phyloP scores from a whole-genome alignment of 2,888 invertebrate species.

The Margaritifera margaritifera region DNA sequence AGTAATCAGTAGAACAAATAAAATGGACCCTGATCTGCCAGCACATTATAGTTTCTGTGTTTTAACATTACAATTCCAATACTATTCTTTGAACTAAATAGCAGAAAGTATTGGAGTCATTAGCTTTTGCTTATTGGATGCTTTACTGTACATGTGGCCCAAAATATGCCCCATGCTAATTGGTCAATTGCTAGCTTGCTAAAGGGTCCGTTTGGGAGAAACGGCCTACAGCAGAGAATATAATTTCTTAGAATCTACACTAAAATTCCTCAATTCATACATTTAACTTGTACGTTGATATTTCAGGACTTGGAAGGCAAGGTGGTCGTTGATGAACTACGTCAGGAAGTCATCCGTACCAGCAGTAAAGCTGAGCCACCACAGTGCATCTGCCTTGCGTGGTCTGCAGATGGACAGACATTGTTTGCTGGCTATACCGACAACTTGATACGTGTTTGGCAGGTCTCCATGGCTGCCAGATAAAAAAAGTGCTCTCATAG shows the following conservation, averaged over 20 bases:
- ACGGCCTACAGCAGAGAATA: background rate
- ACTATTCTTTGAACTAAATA: too few relatives aligned
- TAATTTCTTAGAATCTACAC: background rate
- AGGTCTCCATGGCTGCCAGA: conserved; percentile 79
- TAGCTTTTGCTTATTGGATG: too few relatives aligned
- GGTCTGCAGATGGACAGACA: conserved; percentile 99
- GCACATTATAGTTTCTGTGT: too few relatives aligned
- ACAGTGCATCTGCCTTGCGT: conserved; percentile 96
- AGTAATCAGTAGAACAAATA: too few relatives aligned
- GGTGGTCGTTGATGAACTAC: conserved; percentile 98
- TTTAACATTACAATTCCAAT: too few relatives aligned
- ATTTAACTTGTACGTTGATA: background rate
- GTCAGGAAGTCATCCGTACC: conserved; percentile 90
- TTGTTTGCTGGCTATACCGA: conserved; percentile 99
- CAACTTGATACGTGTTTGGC: conserved; percentile 98
- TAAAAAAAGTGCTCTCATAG: conserved; percentile 8
- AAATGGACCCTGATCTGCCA: too few relatives aligned
- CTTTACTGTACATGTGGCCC: too few relatives aligned
- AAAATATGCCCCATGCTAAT: too few relatives aligned
- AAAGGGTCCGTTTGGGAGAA: too few relatives aligned
- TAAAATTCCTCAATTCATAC: background rate
- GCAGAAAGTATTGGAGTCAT: too few relatives aligned
- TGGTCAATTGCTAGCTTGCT: too few relatives aligned
- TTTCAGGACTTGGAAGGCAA: conserved; percentile 96
- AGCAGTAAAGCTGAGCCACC: conserved; percentile 90